These are phyloP conservation scores for Anseranas semipalmata DNA, from an alignment of 2,113 vertebrate genomes.

Conservation along the genomic window DNA sequence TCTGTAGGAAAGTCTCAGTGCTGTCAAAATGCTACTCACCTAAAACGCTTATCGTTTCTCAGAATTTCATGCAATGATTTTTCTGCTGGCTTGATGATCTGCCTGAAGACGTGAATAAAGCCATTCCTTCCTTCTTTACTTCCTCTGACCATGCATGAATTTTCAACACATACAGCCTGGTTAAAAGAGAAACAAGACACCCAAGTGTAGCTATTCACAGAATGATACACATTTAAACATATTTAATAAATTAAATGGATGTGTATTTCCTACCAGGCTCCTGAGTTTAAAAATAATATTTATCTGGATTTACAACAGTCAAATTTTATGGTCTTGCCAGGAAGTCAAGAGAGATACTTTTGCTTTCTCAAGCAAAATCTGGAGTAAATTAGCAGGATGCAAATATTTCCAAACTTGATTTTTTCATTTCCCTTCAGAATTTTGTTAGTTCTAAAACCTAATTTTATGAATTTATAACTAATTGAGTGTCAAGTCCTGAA, in stretches of 20 bases:
- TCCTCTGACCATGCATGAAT: slow-evolving; percentile 92
- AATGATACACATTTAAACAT: not conserved
- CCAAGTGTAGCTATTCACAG: not conserved
- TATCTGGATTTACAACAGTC: not conserved
- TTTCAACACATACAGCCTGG: slow-evolving; percentile 95
- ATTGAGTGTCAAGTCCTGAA: not conserved
- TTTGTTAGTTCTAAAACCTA: not conserved
- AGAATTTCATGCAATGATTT: slow-evolving; percentile 85
- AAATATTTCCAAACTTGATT: not conserved
- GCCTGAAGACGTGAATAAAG: slow-evolving; percentile 88
- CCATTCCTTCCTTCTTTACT: slow-evolving; percentile 96
- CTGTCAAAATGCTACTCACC: slow-evolving; percentile 73
- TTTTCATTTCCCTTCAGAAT: not conserved
- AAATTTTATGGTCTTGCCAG: not conserved
- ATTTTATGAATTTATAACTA: not conserved
- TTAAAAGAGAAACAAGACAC: not conserved
- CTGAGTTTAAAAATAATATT: not conserved
- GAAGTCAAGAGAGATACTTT: too few species aligned
- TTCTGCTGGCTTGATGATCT: slow-evolving; percentile 87
- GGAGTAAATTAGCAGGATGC: not conserved
- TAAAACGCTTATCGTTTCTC: slow-evolving; percentile 86
- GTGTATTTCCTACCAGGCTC: not conserved
- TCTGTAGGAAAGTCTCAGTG: not conserved
- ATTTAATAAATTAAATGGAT: not conserved
- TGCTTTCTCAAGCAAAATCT: too few species aligned